phyloP scores from a whole-genome alignment of 1,140 invertebrate genomes.

The Dufourea novaeangliae region DNA sequence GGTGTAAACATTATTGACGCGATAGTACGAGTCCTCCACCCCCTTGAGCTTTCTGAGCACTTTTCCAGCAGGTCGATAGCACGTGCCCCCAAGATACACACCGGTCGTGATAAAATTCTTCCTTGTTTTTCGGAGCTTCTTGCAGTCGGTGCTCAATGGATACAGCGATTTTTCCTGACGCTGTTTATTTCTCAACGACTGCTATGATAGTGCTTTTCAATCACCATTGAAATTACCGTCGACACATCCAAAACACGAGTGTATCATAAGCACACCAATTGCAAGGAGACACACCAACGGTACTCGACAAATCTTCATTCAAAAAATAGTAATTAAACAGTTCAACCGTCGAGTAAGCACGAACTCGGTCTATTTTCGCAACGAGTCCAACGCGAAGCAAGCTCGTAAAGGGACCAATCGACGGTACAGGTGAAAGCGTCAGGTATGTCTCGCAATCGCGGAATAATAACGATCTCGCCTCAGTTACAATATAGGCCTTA shows the following conservation, averaged over 20 bases:
- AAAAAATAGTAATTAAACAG: background rate
- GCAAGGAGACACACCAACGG: too few species aligned
- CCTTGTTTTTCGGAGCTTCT: constrained; percentile 33
- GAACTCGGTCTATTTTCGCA: background rate
- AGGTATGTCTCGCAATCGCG: constrained; percentile 28
- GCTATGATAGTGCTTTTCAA: background rate
- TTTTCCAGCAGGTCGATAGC: constrained; percentile 53
- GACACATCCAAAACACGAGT: too few species aligned
- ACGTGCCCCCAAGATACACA: constrained; percentile 40
- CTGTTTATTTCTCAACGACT: background rate
- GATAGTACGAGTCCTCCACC: constrained; percentile 49
- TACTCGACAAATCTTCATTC: background rate
- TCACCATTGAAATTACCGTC: too few species aligned
- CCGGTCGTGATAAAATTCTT: constrained; percentile 33
- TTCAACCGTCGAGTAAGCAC: background rate
- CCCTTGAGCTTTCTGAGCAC: constrained; percentile 52
- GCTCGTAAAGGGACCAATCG: background rate
- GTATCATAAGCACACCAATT: too few species aligned
- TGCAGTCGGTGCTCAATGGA: constrained; percentile 24
- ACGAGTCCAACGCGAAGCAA: background rate
- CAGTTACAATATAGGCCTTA: constrained; percentile 20
- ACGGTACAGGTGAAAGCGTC: constrained; percentile 15
- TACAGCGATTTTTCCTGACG: constrained; percentile 11
- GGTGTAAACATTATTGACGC: constrained; percentile 68
- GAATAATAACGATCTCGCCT: constrained; percentile 42